Evolutionary conservation across 2,113 vertebrate species (phyloP), one percentile per base, ranked within the genome.

Genomic region (Python bivittatus): DNA sequence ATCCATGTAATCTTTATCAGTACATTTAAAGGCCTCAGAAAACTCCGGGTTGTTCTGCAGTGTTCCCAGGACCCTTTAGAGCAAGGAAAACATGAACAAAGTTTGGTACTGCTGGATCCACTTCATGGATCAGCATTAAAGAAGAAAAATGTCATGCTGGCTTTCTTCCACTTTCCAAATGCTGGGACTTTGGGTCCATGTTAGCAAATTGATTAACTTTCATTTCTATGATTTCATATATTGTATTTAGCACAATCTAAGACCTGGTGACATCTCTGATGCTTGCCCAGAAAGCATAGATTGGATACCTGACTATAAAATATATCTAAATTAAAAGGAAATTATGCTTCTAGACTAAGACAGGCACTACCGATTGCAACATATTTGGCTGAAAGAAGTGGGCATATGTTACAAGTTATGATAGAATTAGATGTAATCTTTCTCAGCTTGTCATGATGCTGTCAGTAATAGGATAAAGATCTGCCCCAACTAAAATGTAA

Each of bases 41-140:
- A 99, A 99, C 95, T 99, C 98, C 0, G 96, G 98, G 6, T 98
- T 99, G 96, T 99, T 99, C 96, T 99, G 99, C 94, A 99, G 96
- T 11, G 99, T 98, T 53, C 99, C 99, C 42, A 99, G 97, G 61
- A 99, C 99, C 97, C 99, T 99, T 96, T 57, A 93, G 91, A 96
- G 68, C 58, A 97, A 96, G 20, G 9, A 79, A 79, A 95, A 86
- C 1, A 92, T 88, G 1, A 68, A 22, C 92, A 1, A 42, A 64
- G 0, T 4, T 88, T 54, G 72, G 94, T 85, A 88, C 2, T 91
- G 60, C 8, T 83, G 53, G 23, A 64, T 3, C 42, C 68, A 22
- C 58, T 68, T 87, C 1, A 90, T 61, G 91, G 88, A 86, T n/a
- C 56, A 72, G 11, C 0, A 38, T 53, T 61, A 10, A 48, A 90